Conservation (phyloP, 1,140 invertebrate genomes). For the Tenebrio molitor region DNA sequence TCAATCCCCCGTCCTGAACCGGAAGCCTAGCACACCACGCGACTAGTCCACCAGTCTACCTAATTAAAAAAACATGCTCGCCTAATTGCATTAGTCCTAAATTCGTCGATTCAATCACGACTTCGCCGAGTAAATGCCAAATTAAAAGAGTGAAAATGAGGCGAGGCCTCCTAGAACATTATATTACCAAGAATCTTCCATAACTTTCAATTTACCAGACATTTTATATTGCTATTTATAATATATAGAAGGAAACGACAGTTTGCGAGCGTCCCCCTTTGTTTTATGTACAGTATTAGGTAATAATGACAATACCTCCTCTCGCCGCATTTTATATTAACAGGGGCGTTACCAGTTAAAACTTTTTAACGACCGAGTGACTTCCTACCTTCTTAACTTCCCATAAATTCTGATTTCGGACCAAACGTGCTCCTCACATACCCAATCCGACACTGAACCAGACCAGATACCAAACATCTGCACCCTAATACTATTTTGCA, state of each 20-base stretch:
- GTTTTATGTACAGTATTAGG: constrained; percentile 43
- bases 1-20: too few relatives aligned
- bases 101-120: constrained; percentile 33
- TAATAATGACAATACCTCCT: constrained; percentile 44
- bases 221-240: constrained; percentile 47
- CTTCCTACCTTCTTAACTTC: constrained; percentile 22
- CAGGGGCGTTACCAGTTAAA: constrained; percentile 39
- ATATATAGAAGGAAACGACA: constrained; percentile 44
- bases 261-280: constrained; percentile 43
- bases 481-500: too few relatives aligned
- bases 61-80: too few relatives aligned
- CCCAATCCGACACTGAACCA: not conserved
- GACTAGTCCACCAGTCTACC: too few relatives aligned
- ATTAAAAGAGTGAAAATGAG: constrained; percentile 45
- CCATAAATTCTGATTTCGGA: constrained; percentile 38
- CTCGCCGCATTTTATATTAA: constrained; percentile 41
- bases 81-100: not conserved
- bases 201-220: constrained; percentile 44
- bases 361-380: constrained; percentile 42
- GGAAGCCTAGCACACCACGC: too few relatives aligned
- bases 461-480: not conserved
- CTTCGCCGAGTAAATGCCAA: constrained; percentile 17
- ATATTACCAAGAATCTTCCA: constrained; percentile 36
- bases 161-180: constrained; percentile 40
- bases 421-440: not conserved